Conservation (phyloP, 2,113 vertebrate species). For the Murina feae region DNA sequence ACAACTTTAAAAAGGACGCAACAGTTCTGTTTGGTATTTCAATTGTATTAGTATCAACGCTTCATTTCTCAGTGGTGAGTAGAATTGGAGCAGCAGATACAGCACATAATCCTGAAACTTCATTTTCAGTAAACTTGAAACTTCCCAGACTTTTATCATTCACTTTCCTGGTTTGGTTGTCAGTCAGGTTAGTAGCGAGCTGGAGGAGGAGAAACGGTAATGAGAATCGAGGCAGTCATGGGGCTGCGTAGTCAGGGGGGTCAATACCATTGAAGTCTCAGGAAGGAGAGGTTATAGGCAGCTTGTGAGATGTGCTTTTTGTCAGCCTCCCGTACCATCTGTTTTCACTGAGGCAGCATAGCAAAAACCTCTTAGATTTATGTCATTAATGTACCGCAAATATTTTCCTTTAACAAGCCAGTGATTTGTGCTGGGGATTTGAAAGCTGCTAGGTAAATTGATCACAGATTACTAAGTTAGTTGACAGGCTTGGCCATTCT, state of each 20-base stretch:
- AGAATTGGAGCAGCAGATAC: neutral
- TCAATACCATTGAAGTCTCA: neutral
- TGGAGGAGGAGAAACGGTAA: neutral
- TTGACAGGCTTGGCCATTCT: neutral
- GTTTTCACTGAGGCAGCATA: conserved; percentile 19
- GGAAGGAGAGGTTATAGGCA: neutral
- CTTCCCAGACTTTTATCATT: neutral
- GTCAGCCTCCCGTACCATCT: neutral
- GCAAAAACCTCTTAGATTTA: conserved; percentile 9
- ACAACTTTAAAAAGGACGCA: neutral
- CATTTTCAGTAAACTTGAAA: neutral
- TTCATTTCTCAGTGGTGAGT: neutral
- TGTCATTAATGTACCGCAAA: conserved; percentile 35
- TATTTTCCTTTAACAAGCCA: conserved; percentile 46
- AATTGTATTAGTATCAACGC: neutral
- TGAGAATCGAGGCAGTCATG: neutral
- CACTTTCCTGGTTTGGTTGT: neutral
- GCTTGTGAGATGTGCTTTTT: neutral
- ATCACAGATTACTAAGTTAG: neutral
- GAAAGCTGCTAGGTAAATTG: conserved; percentile 28
- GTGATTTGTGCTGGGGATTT: conserved; percentile 11
- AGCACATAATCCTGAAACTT: neutral
- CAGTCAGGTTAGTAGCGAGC: neutral
- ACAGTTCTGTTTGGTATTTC: neutral
- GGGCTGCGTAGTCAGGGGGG: neutral